Base-by-base conservation (phyloP, 1,140 invertebrate genomes). In the Ostrea denselamellosa region DNA sequence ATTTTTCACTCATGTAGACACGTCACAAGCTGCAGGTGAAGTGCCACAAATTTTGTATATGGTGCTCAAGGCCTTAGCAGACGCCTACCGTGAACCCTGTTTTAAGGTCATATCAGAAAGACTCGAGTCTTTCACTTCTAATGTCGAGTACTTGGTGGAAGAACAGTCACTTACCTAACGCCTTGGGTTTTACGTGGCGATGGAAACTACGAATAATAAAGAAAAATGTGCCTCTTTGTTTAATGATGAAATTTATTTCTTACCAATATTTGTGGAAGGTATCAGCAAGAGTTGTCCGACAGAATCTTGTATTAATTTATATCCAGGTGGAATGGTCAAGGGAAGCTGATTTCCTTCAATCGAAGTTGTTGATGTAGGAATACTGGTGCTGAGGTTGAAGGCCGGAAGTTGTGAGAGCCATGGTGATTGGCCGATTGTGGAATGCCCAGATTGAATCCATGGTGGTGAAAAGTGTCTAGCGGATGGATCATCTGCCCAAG, bases 241-340 rank as follows among this genome's bases (percentile, higher is more conserved):
- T 44, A 44, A 44, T 44, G 34, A 44, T 44, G 34, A 44, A 44
- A 44, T 44, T 44, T 5, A 44, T 44, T 81, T 94, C 94, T 95
- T 95, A 96, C 96, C 96, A 94, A 96, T 94, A 94, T 95, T 95
- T 85, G 83, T 68, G 90, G 96, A 95, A 71, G 97, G 97, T 88
- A 98, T 96, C 71, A 98, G 96, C 71, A 98, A 96, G 58, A 98
- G 95, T 88, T 97, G 97, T 58, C 97, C 97, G 19, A 97, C 96
- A 34, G 97, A 97, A 95, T 98, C 97, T 82, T 97, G 96, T 71
- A 97, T 97, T 90, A 98, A 95, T 94, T 98, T 97, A 95, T 97
- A 97, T 85, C 97, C 97, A 86, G 96, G 96, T 77, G 96, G 96
- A 14, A 89, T 96, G 93, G 90, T 96, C 68, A 92, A 95, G 95